Evolutionary conservation across 2,797 vertebrate genomes (phyloP).

Genomic region (Macrochelys suwanniensis): DNA sequence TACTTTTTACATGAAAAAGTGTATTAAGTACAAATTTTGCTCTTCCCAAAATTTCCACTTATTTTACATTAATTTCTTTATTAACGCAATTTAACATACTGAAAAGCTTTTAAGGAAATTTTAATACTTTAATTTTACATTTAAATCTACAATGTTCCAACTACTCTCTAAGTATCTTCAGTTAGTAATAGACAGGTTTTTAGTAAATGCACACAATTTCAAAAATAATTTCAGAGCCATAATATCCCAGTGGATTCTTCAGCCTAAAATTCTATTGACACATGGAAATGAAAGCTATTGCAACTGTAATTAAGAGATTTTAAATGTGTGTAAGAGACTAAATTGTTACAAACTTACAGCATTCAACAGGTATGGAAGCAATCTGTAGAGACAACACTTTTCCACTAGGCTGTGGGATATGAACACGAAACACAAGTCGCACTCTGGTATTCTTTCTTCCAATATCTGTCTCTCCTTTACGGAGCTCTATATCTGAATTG

Average conservation of each 20-base stretch:
- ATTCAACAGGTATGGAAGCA: slow-evolving; percentile 97
- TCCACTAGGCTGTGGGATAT: slow-evolving; percentile 96
- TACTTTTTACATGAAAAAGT: too few species aligned
- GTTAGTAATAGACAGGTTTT: background rate
- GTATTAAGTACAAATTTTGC: background rate
- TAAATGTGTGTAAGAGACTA: background rate
- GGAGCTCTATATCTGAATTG: slow-evolving; percentile 98
- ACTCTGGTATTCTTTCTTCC: slow-evolving; percentile 98
- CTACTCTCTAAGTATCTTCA: background rate
- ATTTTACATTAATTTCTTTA: background rate
- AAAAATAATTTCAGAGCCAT: background rate
- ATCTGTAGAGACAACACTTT: slow-evolving; percentile 97
- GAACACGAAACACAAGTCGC: slow-evolving; percentile 96
- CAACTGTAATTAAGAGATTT: background rate
- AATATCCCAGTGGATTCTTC: background rate
- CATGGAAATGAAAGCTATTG: background rate
- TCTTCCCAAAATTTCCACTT: background rate
- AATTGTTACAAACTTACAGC: slow-evolving; percentile 89
- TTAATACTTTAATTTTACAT: background rate
- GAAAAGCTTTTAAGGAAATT: background rate
- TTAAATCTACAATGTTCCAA: background rate
- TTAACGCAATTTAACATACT: background rate
- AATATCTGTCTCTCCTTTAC: slow-evolving; percentile 98
- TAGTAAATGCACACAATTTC: background rate
- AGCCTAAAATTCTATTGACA: background rate